These are phyloP conservation scores for Rhyacophila brunnea DNA, from an alignment of 1,140 invertebrate species.

Conservation along the genomic window DNA sequence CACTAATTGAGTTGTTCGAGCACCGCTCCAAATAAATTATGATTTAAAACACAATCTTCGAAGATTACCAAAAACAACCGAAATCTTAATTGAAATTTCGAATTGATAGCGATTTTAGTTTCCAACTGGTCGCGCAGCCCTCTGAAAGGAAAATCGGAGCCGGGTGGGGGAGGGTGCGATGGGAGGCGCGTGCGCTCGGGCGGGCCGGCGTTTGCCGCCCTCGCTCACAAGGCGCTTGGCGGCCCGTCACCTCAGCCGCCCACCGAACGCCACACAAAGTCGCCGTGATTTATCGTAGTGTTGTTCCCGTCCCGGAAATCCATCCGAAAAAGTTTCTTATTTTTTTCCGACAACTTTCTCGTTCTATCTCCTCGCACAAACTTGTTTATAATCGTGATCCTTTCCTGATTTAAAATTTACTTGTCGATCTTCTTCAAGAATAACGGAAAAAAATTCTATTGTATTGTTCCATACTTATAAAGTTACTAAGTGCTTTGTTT, in stretches of 20 bases:
- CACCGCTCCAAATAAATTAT: too few relatives aligned
- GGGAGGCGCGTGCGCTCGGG: neutral
- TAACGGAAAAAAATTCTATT: too few relatives aligned
- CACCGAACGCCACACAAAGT: neutral
- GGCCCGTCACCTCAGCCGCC: neutral
- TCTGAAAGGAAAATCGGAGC: neutral
- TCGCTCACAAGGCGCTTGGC: slow-evolving; percentile 2
- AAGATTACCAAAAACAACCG: too few relatives aligned
- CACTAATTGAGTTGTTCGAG: too few relatives aligned
- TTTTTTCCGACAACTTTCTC: neutral
- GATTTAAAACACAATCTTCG: too few relatives aligned
- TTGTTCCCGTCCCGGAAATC: slow-evolving; percentile 10
- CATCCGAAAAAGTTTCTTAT: slow-evolving; percentile 3
- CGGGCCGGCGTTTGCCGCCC: neutral
- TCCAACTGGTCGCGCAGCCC: neutral
- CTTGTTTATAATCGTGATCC: neutral
- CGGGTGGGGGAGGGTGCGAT: neutral
- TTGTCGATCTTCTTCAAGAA: too few relatives aligned
- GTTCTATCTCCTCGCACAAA: neutral
- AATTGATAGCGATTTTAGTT: too few relatives aligned
- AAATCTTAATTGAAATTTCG: too few relatives aligned
- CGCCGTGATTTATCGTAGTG: slow-evolving; percentile 3
- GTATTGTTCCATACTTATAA: too few relatives aligned
- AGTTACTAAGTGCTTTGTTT: too few relatives aligned
- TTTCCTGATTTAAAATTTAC: too few relatives aligned